Percentiles rank a stretch among this genome's conserved stretches.
These are phyloP conservation scores for Danio albolineatus DNA, from an alignment of 2,797 vertebrate genomes.

Conservation along the genomic window DNA sequence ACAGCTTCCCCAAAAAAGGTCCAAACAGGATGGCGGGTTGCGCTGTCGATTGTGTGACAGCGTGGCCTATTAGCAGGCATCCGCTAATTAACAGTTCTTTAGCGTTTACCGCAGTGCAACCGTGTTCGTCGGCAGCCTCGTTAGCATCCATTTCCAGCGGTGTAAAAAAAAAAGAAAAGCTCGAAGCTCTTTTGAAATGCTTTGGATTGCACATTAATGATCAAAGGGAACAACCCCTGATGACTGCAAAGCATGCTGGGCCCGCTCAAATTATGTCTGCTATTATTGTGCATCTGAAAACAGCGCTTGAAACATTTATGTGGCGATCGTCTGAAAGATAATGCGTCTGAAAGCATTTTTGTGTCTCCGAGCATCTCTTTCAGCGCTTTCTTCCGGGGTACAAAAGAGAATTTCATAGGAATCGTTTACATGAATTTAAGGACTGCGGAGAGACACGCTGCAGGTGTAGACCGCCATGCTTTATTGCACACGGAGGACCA, in stretches of 20 bases:
- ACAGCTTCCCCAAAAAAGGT: neutral
- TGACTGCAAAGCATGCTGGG: slow-evolving; percentile 35
- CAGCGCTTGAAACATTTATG: slow-evolving; percentile 47
- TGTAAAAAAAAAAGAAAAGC: slow-evolving; percentile 35
- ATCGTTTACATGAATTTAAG: slow-evolving; percentile 27
- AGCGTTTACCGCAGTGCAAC: slow-evolving; percentile 49
- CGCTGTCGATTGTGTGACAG: slow-evolving; percentile 46
- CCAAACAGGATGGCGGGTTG: slow-evolving; percentile 19
- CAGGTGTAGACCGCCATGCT: slow-evolving; percentile 20
- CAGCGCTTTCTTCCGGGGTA: neutral
- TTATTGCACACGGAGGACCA: slow-evolving; percentile 17
- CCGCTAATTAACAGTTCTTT: slow-evolving; percentile 59
- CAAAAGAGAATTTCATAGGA: slow-evolving; percentile 31
- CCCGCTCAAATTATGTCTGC: slow-evolving; percentile 36
- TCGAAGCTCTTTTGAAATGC: slow-evolving; percentile 47
- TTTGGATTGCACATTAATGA: slow-evolving; percentile 58
- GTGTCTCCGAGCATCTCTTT: slow-evolving; percentile 16
- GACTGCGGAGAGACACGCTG: neutral
- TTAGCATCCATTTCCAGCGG: slow-evolving; percentile 59
- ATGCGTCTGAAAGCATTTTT: slow-evolving; percentile 7
- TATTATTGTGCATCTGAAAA: slow-evolving; percentile 50
- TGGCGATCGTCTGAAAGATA: slow-evolving; percentile 26
- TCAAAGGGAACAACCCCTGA: slow-evolving; percentile 48
- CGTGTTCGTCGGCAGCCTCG: slow-evolving; percentile 27
- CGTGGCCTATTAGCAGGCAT: slow-evolving; percentile 55